Percentiles rank a stretch among this genome's conserved stretches.
Conservation (phyloP, 2,113 vertebrate genomes). For the Grammomys dolichurus region DNA sequence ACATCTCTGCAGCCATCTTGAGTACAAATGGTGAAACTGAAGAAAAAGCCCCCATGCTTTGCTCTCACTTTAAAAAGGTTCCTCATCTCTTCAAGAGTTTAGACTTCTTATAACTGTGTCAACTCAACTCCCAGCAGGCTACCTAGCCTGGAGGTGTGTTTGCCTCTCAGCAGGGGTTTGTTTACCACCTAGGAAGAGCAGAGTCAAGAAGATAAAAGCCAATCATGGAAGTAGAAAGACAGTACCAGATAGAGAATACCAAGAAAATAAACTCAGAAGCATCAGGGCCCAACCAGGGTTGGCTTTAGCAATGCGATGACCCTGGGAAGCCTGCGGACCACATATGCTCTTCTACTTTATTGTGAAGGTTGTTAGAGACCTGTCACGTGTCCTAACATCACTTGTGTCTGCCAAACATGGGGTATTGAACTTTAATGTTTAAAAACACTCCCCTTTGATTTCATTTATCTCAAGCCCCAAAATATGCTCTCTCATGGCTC, state of each 20-base stretch:
- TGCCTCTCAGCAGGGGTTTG: constrained; percentile 72
- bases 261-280: constrained; percentile 70
- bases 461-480: neutral
- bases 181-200: constrained; percentile 69
- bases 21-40: constrained; percentile 64
- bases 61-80: constrained; percentile 63
- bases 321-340: neutral
- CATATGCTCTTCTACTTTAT: neutral
- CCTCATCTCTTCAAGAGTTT: constrained; percentile 68
- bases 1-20: constrained; percentile 63
- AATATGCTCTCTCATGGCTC: neutral
- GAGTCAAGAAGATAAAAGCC: constrained; percentile 75
- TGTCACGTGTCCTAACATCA: neutral
- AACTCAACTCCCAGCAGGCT: constrained; percentile 60
- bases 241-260: constrained; percentile 55
- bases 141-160: constrained; percentile 68
- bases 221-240: constrained; percentile 69
- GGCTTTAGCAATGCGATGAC: neutral
- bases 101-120: constrained; percentile 60
- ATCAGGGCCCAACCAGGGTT: neutral
- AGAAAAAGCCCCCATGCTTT: constrained; percentile 52
- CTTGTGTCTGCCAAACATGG: neutral
- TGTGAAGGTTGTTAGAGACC: neutral
- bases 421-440: neutral
- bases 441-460: neutral